Evolutionary conservation across 1,140 invertebrate genomes (phyloP), one percentile per base, ranked within the genome.

Genomic region (Drosophila athabasca): DNA sequence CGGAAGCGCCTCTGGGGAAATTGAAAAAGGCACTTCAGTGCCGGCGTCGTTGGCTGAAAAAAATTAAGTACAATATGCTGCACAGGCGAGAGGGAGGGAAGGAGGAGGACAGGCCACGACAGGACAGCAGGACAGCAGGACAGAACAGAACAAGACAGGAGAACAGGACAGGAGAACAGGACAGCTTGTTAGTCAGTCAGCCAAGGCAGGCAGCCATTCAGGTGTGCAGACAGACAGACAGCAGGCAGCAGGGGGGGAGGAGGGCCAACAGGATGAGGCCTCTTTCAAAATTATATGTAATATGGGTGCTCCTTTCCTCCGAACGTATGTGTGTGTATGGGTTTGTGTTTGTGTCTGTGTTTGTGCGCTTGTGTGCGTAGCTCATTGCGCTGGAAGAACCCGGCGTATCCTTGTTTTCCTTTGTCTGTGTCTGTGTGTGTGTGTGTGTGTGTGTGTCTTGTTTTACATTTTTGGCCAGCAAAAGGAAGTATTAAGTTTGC

Each of bases 21-120:
- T 88, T 88, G 83, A 88, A 88, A 88, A 88, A 89, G 83, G 83
- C 83, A 85, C 82, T 85, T 83, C 67, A 83, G 84, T 73, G 79
- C 72, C 79, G 79, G 73, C 76, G 80, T 65, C 67, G 80, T 62
- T 65, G 65, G 65, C 79, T 19, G 46, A 41, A 55, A 61, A 39
- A 59, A 70, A 85, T 77, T 74, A 81, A 67, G 65, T 64, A 74
- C 65, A 85, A 85, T 87, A 85, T 68, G 73, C 61, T 58, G 68
- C 68, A 46, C 45, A 54, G 50, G 35, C 35, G 17, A 19, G 17
- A 19, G 17, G 17, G 17, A 19, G n/a, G n/a, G n/a, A n/a, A n/a
- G 35, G 35, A 15, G 66, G 58, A 22, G 66, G 58, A 39, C 43
- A 49, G 52, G 53, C 19, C 59, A 57, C 19, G 43, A 39, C 31